These are phyloP conservation scores for Seriola dumerili DNA, from an alignment of 2,113 vertebrate genomes.

Conservation along the genomic window DNA sequence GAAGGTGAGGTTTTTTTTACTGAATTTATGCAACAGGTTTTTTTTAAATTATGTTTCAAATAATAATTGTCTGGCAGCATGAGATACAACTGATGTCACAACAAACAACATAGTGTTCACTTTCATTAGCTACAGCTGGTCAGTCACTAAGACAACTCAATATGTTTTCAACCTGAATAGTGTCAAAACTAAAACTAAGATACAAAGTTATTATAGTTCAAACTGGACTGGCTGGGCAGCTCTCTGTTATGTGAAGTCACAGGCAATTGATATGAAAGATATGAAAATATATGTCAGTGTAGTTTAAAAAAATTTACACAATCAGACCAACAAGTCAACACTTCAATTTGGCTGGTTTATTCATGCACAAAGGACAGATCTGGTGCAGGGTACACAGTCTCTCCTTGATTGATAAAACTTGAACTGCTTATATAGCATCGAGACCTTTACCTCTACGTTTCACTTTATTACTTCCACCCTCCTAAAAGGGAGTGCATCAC, in stretches of 20 bases:
- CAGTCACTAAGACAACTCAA: background rate
- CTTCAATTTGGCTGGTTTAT: too few relatives aligned
- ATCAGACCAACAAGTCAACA: too few relatives aligned
- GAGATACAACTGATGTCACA: background rate
- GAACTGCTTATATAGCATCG: too few relatives aligned
- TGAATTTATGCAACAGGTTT: slow-evolving; percentile 8
- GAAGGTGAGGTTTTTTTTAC: slow-evolving; percentile 1
- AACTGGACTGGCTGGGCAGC: too few relatives aligned
- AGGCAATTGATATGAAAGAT: background rate
- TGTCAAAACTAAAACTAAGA: background rate
- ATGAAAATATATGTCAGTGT: background rate
- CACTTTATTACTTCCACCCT: too few relatives aligned
- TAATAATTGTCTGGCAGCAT: background rate
- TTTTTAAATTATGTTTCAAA: background rate
- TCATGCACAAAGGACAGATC: too few relatives aligned
- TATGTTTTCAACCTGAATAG: too few relatives aligned
- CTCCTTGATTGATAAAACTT: too few relatives aligned
- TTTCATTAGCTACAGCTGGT: background rate
- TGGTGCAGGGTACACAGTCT: too few relatives aligned
- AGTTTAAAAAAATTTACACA: background rate
- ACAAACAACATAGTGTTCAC: background rate
- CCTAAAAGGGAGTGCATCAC: too few relatives aligned
- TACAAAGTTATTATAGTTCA: too few relatives aligned
- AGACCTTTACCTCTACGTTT: too few relatives aligned
- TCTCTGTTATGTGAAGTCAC: background rate